Evolutionary conservation across 2,888 invertebrate genomes (phyloP), one percentile per base, ranked within the genome.

Genomic region (Ophion slaviceki): DNA sequence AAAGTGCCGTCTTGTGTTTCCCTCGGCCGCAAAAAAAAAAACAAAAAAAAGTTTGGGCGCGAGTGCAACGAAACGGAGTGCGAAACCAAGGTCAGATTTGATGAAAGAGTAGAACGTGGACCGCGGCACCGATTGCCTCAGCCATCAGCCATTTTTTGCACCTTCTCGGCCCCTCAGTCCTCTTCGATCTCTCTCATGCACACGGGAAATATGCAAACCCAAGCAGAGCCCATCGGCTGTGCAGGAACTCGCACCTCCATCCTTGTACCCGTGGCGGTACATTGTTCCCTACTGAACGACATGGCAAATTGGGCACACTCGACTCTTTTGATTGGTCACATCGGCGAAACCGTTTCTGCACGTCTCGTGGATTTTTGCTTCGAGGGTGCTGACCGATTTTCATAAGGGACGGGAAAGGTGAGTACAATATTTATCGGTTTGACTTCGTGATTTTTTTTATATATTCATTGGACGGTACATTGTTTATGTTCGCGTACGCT

Each of bases 51-150:
- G 17, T 14, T 53, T 1, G 53, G 53, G 17, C 75, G 67, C 64
- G 82, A 64, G 82, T 77, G 82, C 84, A 84, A 57, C 82, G 82
- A 80, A 79, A 86, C 71, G 76, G 82, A 83, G 83, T 84, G 84
- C 83, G 86, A 82, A 84, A 80, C 82, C 86, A 86, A 87, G 87
- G 87, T 83, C 86, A 83, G 79, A 87, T 87, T 87, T 87, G 82
- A 86, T 87, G 81, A 80, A 61, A 74, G 80, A 57, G 80, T 74
- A 62, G 24, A 57, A 53, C 64, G 64, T 77, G 77, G 74, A 70
- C 68, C 59, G 53, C 40, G 61, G 24, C 72, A 45, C 66, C 53
- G 53, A 53, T 53, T 62, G 71, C 62, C 72, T 67, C 20, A 47
- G 59, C 79, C 79, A 82, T 62, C 76, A 77, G 76, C 67, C 71